phyloP scores from a whole-genome alignment of 2,113 vertebrate genomes.

The Isichthys henryi region DNA sequence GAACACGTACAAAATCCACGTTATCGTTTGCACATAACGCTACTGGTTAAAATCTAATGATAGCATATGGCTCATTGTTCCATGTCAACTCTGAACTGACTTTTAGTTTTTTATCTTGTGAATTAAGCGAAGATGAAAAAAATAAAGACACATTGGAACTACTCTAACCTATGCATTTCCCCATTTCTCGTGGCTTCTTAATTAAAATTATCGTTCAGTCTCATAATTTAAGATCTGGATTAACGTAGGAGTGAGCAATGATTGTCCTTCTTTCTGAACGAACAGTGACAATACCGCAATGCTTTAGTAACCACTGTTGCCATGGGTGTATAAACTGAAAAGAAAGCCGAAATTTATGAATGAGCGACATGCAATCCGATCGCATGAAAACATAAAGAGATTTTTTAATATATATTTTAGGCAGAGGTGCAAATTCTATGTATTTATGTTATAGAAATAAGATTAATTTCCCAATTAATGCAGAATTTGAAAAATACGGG shows the following conservation, averaged over 20 bases:
- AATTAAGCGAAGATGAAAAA: neutral
- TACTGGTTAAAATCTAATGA: neutral
- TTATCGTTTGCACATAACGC: neutral
- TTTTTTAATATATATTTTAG: neutral
- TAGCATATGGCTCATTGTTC: neutral
- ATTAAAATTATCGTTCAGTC: neutral
- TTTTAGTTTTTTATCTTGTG: neutral
- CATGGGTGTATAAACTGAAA: slow-evolving; percentile 26
- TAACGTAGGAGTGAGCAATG: slow-evolving; percentile 12
- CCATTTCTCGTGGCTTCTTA: neutral
- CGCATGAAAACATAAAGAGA: neutral
- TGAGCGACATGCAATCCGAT: neutral
- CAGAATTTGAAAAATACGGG: neutral
- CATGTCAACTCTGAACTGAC: neutral
- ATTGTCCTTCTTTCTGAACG: slow-evolving; percentile 32
- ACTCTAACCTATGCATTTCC: neutral
- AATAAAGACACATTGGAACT: neutral
- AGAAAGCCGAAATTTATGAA: neutral
- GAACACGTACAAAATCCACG: neutral
- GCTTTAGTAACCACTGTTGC: slow-evolving; percentile 37
- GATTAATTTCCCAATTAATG: neutral
- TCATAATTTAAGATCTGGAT: slow-evolving; percentile 18
- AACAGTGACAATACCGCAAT: slow-evolving; percentile 16
- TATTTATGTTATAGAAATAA: neutral
- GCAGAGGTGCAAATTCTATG: neutral